Conservation (phyloP, 2,888 invertebrate genomes). For the Helicoverpa assulta region DNA sequence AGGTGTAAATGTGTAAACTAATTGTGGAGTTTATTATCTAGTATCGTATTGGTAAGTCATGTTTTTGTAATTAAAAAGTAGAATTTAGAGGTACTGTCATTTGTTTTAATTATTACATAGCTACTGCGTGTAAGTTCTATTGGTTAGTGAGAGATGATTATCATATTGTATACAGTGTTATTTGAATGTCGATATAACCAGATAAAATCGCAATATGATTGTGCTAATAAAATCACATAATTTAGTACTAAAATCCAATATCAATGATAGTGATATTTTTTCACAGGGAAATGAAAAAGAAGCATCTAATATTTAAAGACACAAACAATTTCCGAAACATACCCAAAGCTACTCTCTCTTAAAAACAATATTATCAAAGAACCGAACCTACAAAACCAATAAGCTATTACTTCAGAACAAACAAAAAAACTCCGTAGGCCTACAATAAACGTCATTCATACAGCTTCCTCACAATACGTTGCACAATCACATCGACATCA, state of each 20-base stretch:
- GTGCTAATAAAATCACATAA: too few species aligned
- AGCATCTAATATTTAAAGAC: not conserved
- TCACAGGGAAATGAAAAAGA: not conserved
- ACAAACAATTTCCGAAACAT: not conserved
- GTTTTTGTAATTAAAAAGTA: conserved; percentile 6
- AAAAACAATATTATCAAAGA: conserved; percentile 1
- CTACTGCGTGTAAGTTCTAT: not conserved
- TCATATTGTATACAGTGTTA: too few species aligned
- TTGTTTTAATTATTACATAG: not conserved
- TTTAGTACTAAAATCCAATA: too few species aligned
- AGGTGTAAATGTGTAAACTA: conserved; percentile 60
- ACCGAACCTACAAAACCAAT: not conserved
- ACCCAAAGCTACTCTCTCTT: not conserved
- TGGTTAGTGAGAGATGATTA: too few species aligned
- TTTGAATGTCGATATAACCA: too few species aligned
- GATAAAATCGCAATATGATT: too few species aligned
- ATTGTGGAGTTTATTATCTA: conserved; percentile 31
- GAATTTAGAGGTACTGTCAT: conserved; percentile 2
- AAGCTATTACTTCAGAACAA: not conserved
- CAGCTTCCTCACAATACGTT: conserved; percentile 30
- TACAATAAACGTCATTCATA: conserved; percentile 1
- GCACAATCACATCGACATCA: conserved; percentile 43
- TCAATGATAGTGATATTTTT: too few species aligned
- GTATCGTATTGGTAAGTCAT: conserved; percentile 15
- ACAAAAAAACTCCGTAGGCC: conserved; percentile 16